These are phyloP conservation scores for Apamea monoglypha DNA, from an alignment of 2,888 invertebrate genomes.

Conservation along the genomic window DNA sequence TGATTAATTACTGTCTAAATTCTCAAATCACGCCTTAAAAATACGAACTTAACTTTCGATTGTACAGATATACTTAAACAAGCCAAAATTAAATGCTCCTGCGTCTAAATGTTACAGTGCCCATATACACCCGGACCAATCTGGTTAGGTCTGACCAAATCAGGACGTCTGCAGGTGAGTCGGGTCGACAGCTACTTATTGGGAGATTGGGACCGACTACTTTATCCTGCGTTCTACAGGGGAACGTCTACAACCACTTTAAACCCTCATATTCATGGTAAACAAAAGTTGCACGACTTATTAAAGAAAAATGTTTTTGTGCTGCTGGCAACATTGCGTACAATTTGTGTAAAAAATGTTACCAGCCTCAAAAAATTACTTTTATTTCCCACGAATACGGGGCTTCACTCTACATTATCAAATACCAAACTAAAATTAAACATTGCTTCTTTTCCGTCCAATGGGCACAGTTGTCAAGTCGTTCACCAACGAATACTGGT, in stretches of 20 bases:
- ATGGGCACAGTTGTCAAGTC: constrained; percentile 65
- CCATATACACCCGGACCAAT: constrained; percentile 19
- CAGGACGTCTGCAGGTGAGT: constrained; percentile 11
- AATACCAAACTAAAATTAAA: constrained; percentile 51
- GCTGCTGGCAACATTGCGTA: constrained; percentile 1
- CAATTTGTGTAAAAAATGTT: constrained; percentile 2
- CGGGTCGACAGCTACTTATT: constrained; percentile 6
- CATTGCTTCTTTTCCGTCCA: constrained; percentile 54
- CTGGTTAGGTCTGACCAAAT: constrained; percentile 1
- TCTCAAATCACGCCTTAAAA: constrained; percentile 57
- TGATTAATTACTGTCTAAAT: constrained; percentile 50
- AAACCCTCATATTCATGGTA: neutral
- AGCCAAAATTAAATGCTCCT: constrained; percentile 56
- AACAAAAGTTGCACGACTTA: constrained; percentile 6
- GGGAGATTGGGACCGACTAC: constrained; percentile 25
- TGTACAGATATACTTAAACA: constrained; percentile 49
- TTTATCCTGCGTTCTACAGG: constrained; percentile 34
- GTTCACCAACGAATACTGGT: constrained; percentile 57
- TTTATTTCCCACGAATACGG: neutral
- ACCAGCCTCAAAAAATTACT: constrained; percentile 7
- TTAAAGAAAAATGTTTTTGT: neutral
- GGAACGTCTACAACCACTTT: constrained; percentile 39
- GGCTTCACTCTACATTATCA: constrained; percentile 25
- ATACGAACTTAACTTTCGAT: constrained; percentile 58
- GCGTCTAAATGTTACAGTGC: constrained; percentile 22